phyloP scores from a whole-genome alignment of 2,113 vertebrate species.

The Poeciliopsis occidentalis region DNA sequence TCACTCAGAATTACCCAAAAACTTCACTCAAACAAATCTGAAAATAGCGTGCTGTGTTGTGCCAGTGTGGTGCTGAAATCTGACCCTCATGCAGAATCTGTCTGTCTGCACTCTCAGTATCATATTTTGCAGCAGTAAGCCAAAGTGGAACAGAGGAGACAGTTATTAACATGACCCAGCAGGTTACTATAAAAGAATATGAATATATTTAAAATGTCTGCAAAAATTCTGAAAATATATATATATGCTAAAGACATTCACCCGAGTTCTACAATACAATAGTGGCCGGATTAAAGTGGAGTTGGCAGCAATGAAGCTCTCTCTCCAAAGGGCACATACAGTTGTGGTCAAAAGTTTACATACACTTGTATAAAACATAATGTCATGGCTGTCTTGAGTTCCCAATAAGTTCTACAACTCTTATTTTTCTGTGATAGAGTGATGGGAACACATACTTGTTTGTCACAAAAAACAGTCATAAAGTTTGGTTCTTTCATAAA shows the following conservation, averaged over 20 bases:
- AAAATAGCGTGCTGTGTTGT: not conserved
- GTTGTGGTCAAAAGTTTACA: too few species aligned
- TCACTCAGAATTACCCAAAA: not conserved
- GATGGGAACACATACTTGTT: too few species aligned
- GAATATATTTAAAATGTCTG: not conserved
- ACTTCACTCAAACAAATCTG: not conserved
- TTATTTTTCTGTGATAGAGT: too few species aligned
- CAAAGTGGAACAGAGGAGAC: not conserved
- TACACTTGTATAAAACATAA: too few species aligned
- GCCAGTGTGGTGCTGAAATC: not conserved
- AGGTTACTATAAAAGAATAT: not conserved
- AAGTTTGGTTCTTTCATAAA: too few species aligned
- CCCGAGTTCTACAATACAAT: not conserved
- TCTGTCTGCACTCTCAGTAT: not conserved
- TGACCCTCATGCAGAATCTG: not conserved
- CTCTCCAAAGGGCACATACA: not conserved
- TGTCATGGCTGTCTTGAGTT: too few species aligned
- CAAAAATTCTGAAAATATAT: not conserved
- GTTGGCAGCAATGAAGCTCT: not conserved
- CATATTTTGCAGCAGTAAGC: not conserved
- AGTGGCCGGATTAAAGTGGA: not conserved
- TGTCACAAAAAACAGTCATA: too few species aligned
- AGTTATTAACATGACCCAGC: not conserved
- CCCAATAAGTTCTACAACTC: too few species aligned
- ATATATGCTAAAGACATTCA: too few species aligned